These are phyloP conservation scores for Dione vanillae DNA, from an alignment of 2,888 invertebrate genomes.

Conservation along the genomic window DNA sequence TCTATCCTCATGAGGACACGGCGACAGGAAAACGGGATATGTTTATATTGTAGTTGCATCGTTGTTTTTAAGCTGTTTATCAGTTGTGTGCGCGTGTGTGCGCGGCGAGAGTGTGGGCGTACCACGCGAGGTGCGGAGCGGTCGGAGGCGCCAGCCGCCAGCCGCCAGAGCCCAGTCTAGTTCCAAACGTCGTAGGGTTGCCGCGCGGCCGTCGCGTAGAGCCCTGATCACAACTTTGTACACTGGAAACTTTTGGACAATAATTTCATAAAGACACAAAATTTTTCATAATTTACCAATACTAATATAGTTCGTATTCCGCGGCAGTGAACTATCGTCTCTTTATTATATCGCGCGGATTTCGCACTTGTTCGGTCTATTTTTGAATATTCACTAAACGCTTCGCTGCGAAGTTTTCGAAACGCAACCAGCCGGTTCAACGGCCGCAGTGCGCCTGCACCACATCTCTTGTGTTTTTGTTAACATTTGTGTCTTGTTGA, in stretches of 20 bases:
- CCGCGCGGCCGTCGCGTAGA: constrained; percentile 70
- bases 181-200: constrained; percentile 75
- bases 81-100: constrained; percentile 64
- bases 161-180: constrained; percentile 59
- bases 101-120: constrained; percentile 66
- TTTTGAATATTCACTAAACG: constrained; percentile 83
- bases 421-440: constrained; percentile 81
- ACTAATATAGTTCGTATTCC: constrained; percentile 56
- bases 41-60: constrained; percentile 72
- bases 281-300: constrained; percentile 53
- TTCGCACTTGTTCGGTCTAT: constrained; percentile 75
- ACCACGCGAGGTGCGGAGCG: constrained; percentile 68
- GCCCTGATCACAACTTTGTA: constrained; percentile 79
- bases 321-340: constrained; percentile 60
- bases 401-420: constrained; percentile 81
- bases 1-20: constrained; percentile 38
- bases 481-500: constrained; percentile 74
- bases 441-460: constrained; percentile 81
- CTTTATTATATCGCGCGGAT: constrained; percentile 66
- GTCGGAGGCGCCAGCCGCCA: constrained; percentile 59
- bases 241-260: constrained; percentile 82
- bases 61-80: constrained; percentile 79
- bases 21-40: constrained; percentile 50
- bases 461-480: constrained; percentile 80
- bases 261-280: constrained; percentile 56